Conservation (phyloP, 1,140 invertebrate genomes). For the Ceratosolen solmsi region DNA sequence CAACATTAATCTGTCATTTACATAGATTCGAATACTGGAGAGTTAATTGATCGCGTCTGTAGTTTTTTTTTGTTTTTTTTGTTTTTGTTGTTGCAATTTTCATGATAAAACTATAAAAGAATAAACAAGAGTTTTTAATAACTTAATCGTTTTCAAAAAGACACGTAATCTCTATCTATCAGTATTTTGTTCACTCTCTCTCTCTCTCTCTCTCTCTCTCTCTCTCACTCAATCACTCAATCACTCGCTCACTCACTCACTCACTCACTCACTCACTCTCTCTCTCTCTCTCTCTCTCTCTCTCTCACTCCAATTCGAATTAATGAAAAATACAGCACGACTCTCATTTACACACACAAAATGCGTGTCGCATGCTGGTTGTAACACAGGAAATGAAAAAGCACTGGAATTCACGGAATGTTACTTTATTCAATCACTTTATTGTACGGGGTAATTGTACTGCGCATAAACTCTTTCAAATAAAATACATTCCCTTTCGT, state of each 20-base stretch:
- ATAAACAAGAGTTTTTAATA: too few relatives aligned
- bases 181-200: too few relatives aligned
- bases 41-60: background rate
- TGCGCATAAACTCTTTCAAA: conserved; percentile 48
- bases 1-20: conserved; percentile 2
- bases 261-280: too few relatives aligned
- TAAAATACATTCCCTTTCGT: background rate
- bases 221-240: too few relatives aligned
- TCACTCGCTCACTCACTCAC: too few relatives aligned
- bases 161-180: too few relatives aligned
- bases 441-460: conserved; percentile 63
- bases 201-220: too few relatives aligned
- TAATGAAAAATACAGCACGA: conserved; percentile 24
- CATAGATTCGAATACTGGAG: conserved; percentile 31
- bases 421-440: conserved; percentile 49
- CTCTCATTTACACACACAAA: conserved; percentile 46
- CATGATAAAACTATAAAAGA: too few relatives aligned
- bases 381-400: conserved; percentile 46
- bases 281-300: too few relatives aligned
- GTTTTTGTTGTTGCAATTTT: too few relatives aligned
- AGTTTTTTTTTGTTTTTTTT: too few relatives aligned
- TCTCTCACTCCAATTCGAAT: conserved; percentile 20
- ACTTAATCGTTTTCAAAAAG: too few relatives aligned
- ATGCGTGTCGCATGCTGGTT: conserved; percentile 60
- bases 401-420: conserved; percentile 42